Conservation (phyloP, 1,140 invertebrate genomes). For the Conopomorpha cramerella region DNA sequence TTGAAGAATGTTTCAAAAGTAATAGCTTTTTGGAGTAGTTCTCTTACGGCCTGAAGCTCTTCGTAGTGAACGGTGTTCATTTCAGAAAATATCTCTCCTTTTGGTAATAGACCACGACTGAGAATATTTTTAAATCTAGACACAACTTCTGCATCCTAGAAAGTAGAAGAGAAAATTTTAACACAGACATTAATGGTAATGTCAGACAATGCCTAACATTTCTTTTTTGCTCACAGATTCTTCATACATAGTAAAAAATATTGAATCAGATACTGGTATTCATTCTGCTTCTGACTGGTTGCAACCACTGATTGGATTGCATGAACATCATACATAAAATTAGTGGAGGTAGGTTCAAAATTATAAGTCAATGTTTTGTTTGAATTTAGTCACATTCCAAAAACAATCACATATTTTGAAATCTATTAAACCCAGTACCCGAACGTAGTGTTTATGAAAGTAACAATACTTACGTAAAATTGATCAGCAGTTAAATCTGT, state of each 20-base stretch:
- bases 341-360: too few species aligned
- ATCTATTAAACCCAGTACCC: not conserved
- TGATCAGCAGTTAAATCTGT: slow-evolving; percentile 14
- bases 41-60: slow-evolving; percentile 38
- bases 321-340: not conserved
- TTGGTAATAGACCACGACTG: slow-evolving; percentile 24
- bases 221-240: too few species aligned
- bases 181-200: slow-evolving; percentile 5
- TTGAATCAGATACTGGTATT: too few species aligned
- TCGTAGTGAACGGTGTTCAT: slow-evolving; percentile 27
- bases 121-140: slow-evolving; percentile 22
- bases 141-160: slow-evolving; percentile 23
- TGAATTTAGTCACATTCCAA: not conserved
- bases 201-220: too few species aligned
- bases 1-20: slow-evolving; percentile 62
- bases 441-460: not conserved
- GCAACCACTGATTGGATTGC: not conserved
- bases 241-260: too few species aligned
- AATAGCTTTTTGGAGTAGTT: slow-evolving; percentile 52
- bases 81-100: slow-evolving; percentile 46
- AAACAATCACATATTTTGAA: not conserved
- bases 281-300: too few species aligned
- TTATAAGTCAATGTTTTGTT: too few species aligned
- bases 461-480: slow-evolving; percentile 20
- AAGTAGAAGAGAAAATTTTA: slow-evolving; percentile 5